Percentiles rank a stretch among this genome's conserved stretches.
These are phyloP conservation scores for Akabosia matsudoensis DNA, from an alignment of 1,140 invertebrate genomes.

Conservation along the genomic window DNA sequence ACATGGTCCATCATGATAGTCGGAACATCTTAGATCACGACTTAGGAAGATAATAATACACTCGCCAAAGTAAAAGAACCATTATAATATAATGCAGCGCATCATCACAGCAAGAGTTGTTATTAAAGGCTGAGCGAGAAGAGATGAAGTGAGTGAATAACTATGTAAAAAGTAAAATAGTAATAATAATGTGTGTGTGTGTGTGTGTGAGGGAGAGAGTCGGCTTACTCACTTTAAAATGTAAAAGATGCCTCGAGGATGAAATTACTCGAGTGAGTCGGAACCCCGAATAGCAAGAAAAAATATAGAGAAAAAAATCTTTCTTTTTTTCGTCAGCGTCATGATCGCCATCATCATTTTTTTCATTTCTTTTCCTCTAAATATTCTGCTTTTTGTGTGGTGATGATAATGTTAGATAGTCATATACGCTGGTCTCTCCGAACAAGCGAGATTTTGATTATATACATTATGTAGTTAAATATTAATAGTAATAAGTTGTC, in stretches of 20 bases:
- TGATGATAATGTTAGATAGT: not conserved
- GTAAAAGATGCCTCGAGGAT: constrained; percentile 23
- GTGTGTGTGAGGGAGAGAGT: not conserved
- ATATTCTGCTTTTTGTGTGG: constrained; percentile 1
- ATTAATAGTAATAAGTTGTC: not conserved
- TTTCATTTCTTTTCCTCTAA: not conserved
- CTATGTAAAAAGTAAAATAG: constrained; percentile 2
- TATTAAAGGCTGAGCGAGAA: constrained; percentile 22
- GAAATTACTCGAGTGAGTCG: constrained; percentile 24
- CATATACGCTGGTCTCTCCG: too few species aligned
- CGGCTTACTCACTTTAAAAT: constrained; percentile 22
- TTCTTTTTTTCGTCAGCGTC: not conserved
- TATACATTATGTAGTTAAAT: not conserved
- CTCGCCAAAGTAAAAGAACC: constrained; percentile 11
- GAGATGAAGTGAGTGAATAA: constrained; percentile 22
- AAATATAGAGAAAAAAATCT: not conserved
- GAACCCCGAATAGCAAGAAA: constrained; percentile 12
- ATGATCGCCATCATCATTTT: not conserved
- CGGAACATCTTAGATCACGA: constrained; percentile 23
- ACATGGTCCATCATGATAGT: constrained; percentile 22
- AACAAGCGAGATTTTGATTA: not conserved
- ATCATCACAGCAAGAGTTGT: constrained; percentile 21
- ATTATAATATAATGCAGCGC: constrained; percentile 19
- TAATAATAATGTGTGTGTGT: not conserved
- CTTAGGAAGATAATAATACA: constrained; percentile 24